Conservation (phyloP, 2,888 invertebrate species). For the Hypomecis atomaria region DNA sequence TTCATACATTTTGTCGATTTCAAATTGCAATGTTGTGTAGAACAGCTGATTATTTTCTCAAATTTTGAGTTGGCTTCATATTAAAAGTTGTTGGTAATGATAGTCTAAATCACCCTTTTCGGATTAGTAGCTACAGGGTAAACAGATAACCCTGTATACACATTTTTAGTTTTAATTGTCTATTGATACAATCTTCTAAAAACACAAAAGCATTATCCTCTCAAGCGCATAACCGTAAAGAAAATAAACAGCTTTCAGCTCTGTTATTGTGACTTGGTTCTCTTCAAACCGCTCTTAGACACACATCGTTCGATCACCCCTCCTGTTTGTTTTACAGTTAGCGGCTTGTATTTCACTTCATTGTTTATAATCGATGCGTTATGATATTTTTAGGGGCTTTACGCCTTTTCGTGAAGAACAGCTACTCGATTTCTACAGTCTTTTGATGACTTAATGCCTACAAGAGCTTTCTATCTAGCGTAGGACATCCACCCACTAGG, state of each 20-base stretch:
- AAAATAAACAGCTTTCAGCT: slow-evolving; percentile 39
- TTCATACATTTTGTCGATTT: too few species aligned
- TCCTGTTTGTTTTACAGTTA: slow-evolving; percentile 34
- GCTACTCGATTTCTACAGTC: not conserved
- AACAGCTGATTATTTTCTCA: too few species aligned
- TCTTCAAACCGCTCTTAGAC: slow-evolving; percentile 31
- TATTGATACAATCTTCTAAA: slow-evolving; percentile 23
- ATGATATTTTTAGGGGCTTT: slow-evolving; percentile 26
- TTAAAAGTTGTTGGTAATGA: too few species aligned
- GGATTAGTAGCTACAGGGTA: too few species aligned
- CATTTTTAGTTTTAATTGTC: not conserved
- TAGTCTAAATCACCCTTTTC: too few species aligned
- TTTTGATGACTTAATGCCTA: slow-evolving; percentile 3
- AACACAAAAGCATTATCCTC: slow-evolving; percentile 22
- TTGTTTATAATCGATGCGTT: slow-evolving; percentile 23
- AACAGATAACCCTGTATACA: too few species aligned
- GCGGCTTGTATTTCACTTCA: slow-evolving; percentile 32
- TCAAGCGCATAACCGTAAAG: slow-evolving; percentile 27
- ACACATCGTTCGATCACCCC: slow-evolving; percentile 33
- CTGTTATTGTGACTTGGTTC: slow-evolving; percentile 36
- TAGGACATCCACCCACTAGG: too few species aligned
- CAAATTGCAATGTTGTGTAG: too few species aligned
- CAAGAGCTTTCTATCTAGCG: too few species aligned
- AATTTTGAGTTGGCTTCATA: too few species aligned
- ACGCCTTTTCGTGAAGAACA: slow-evolving; percentile 2